phyloP scores from a whole-genome alignment of 92 coral and sea anemone genomes.

The Epizoanthus stellaris region DNA sequence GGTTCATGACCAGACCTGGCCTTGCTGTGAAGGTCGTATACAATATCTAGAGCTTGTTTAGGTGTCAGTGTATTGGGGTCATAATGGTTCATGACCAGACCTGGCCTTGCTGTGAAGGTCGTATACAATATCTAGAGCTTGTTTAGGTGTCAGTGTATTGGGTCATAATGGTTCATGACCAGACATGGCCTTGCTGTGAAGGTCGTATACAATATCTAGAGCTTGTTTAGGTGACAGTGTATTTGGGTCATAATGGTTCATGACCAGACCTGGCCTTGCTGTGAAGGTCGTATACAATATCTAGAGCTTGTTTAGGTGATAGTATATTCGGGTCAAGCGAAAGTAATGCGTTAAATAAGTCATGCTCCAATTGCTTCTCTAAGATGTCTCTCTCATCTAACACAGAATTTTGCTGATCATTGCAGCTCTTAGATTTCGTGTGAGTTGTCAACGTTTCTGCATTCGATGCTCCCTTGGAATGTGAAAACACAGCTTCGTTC shows the following conservation, averaged over 20 bases:
- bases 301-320: conserved; percentile 66
- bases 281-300: conserved; percentile 56
- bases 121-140: conserved; percentile 60
- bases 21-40: conserved; percentile 60
- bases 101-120: conserved; percentile 55
- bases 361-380: conserved; percentile 34
- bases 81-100: not conserved
- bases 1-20: conserved; percentile 11
- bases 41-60: conserved; percentile 57
- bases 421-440: not conserved
- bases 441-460: not conserved
- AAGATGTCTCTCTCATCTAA: not conserved
- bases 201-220: conserved; percentile 52
- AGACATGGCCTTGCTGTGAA: conserved; percentile 50
- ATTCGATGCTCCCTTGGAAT: not conserved
- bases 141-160: conserved; percentile 41
- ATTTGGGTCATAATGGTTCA: too few species aligned
- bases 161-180: not conserved
- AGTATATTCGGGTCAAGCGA: conserved; percentile 58
- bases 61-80: conserved; percentile 66
- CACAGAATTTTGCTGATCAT: not conserved
- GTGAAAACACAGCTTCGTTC: conserved; percentile 29
- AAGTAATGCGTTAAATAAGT: conserved; percentile 48
- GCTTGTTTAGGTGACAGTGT: conserved; percentile 58
- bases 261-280: conserved; percentile 39